Evolutionary conservation across 2,113 vertebrate species (phyloP), one percentile per base, ranked within the genome.

Genomic region (Trochalopteron elliotii): DNA sequence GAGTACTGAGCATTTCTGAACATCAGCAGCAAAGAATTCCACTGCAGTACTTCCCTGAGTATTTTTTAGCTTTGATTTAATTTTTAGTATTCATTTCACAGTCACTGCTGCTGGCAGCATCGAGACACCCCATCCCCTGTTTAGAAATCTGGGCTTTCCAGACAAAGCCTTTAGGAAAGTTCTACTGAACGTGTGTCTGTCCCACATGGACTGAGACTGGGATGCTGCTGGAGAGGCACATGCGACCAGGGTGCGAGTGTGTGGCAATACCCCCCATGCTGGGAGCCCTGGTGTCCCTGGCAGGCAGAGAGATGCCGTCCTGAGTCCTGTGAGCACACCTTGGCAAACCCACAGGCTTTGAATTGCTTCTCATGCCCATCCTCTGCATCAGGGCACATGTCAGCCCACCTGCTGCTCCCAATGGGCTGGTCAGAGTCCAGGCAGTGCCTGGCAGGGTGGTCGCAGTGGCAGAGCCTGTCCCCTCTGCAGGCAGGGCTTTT

Each of bases 111-210:
- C 70, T 75, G 78, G 25, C 42, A 75, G 57, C 42, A 15, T 5
- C 10, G 70, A 39, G 42, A 74, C n/a, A 22, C 5, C 42, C 15
- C 35, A 55, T 24, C 7, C 12, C 10, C 23, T 23, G 7, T 30
- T 75, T 47, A 82, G 57, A 71, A 80, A 76, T 47, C 33, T 33
- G 53, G 16, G 12, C 50, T 89, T 88, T 83, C 28, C 30, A 71
- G 28, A 44, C 35, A 39, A 59, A n/a, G 30, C 16, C 23, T 90
- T 61, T n/a, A 40, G 64, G 33, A 69, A 61, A 83, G 22, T 18
- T 61, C 28, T 72, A 9, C 37, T 45, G 50, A 53, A 53, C 0
- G 0, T 28, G n/a, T 1, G 2, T 7, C 59, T 3, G 0, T 40
- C 59, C 64, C 33, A 6, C 15, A 20, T 0, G 0, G 59, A 60